Conservation (phyloP, 2,113 vertebrate genomes). For the Scortum barcoo region DNA sequence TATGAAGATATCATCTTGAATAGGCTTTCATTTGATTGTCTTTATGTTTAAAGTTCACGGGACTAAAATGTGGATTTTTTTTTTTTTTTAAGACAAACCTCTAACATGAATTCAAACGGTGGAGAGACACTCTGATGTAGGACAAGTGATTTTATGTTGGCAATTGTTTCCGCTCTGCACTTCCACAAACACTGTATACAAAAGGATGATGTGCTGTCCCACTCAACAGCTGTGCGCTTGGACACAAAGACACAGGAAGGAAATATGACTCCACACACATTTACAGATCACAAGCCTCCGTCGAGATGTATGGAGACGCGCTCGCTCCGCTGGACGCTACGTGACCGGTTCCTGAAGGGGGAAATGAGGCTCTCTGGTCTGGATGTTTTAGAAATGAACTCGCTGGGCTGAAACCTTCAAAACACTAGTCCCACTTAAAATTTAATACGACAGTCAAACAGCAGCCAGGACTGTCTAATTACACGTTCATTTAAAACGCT, state of each 20-base stretch:
- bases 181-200: slow-evolving; percentile 1
- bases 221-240: slow-evolving; percentile 47
- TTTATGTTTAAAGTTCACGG: background rate
- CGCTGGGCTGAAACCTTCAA: slow-evolving; percentile 16
- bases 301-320: slow-evolving; percentile 11
- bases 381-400: slow-evolving; percentile 41
- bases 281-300: slow-evolving; percentile 45
- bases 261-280: slow-evolving; percentile 52
- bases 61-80: background rate
- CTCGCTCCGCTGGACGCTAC: background rate
- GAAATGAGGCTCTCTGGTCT: slow-evolving; percentile 20
- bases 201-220: slow-evolving; percentile 18
- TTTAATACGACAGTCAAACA: slow-evolving; percentile 2
- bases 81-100: background rate
- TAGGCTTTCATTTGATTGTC: background rate
- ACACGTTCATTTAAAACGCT: slow-evolving; percentile 13
- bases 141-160: background rate
- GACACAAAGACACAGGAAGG: slow-evolving; percentile 51
- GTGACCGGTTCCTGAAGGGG: slow-evolving; percentile 1
- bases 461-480: slow-evolving; percentile 10
- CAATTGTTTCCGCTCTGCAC: background rate
- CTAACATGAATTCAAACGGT: background rate
- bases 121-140: background rate
- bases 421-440: background rate
- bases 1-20: background rate